These are phyloP conservation scores for Gambusia yucatana DNA, from an alignment of 2,797 vertebrate species.

Conservation along the genomic window DNA sequence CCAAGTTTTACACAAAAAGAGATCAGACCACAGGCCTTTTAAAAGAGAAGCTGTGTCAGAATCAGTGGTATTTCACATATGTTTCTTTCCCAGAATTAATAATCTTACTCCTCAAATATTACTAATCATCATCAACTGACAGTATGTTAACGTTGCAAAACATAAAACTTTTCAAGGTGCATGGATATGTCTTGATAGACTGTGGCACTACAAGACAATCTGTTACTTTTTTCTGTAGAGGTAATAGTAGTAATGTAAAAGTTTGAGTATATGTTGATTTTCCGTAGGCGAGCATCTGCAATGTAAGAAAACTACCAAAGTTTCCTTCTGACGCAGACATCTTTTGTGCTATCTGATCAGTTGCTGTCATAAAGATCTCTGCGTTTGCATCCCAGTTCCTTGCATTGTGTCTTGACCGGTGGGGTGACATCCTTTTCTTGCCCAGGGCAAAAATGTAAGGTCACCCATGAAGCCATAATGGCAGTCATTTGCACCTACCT, in stretches of 20 bases:
- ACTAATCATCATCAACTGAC: neutral
- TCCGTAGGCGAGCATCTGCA: neutral
- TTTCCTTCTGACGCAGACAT: conserved; percentile 19
- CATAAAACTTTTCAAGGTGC: neutral
- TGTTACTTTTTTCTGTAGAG: neutral
- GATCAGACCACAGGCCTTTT: neutral
- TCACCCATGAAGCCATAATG: conserved; percentile 10
- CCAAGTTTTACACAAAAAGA: conserved; percentile 5
- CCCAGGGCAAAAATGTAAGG: conserved; percentile 20
- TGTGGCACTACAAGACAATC: neutral
- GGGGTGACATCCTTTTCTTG: conserved; percentile 13
- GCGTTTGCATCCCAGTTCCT: conserved; percentile 45
- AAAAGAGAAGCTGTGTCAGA: conserved; percentile 3
- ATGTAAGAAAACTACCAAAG: conserved; percentile 10
- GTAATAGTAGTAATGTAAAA: neutral
- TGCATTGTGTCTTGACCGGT: conserved; percentile 44
- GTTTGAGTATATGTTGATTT: conserved; percentile 5
- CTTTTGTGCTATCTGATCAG: conserved; percentile 32
- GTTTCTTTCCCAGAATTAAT: conserved; percentile 6
- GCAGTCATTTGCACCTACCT: conserved; percentile 17
- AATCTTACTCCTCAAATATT: neutral
- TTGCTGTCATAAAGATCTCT: conserved; percentile 16
- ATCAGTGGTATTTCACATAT: neutral
- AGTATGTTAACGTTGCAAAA: neutral
- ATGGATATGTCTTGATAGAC: neutral